Evolutionary conservation across 1,140 invertebrate species (phyloP), one percentile per base, ranked within the genome.

Genomic region (Hormaphis cornu): DNA sequence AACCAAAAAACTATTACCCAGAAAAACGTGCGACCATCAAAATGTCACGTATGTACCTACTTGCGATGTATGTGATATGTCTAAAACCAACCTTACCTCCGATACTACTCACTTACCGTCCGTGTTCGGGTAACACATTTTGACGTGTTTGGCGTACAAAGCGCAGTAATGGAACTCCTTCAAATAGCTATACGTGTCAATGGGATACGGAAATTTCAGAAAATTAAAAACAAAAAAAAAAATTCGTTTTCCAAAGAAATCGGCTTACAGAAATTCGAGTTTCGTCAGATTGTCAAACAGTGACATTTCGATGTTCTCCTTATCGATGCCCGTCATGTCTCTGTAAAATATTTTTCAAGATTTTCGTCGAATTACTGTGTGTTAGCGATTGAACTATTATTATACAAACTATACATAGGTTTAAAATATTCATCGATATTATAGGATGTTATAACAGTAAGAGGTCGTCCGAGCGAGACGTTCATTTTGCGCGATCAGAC

Each of bases 111-210:
- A 22, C 18, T 66, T 35, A 66, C 61, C 44, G 33, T 66, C 87
- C 3, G 83, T 84, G 18, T 80, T 78, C 1, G 89, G 88, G 61
- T 77, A 77, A 74, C 89, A 91, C 69, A 82, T 79, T 42, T 78
- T 74, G 1, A 87, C 83, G 42, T 81, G 79, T 1, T 84, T 83
- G 5, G 83, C 84, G 74, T 84, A 87, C 14, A 66, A 24, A 1
- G 80, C 78, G 73, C 89, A 90, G 75, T 86, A 87, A 69, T 84
- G 81, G 75, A 89, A 90, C 54, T 83, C 84, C 73, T 86, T 83
- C 72, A 89, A 89, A 72, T 88, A 83, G 44, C 85, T 87, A n/a
- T n/a, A n/a, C n/a, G n/a, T n/a, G n/a, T n/a, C n/a, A n/a, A n/a
- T n/a, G 72, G 20, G 77, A 76, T 72, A 73, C 69, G 70, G 75